Conservation (phyloP, 2,888 invertebrate genomes). For the Nymphalis c-album region DNA sequence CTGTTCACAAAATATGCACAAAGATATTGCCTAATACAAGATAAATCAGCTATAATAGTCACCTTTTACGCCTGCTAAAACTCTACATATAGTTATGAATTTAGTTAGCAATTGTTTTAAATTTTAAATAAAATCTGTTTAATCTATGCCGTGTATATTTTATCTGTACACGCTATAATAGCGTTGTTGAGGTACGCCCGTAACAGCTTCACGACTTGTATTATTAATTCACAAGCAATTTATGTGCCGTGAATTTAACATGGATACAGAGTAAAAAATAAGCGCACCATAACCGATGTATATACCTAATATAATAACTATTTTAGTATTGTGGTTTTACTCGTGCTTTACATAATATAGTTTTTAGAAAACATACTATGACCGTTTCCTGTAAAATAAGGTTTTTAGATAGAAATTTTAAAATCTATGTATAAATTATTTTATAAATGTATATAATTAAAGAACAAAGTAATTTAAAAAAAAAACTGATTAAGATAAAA, state of each 20-base stretch:
- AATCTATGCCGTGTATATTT: constrained; percentile 1
- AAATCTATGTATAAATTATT: neutral
- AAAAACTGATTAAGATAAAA: no score
- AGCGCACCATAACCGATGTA: constrained; percentile 8
- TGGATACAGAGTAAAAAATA: constrained; percentile 10
- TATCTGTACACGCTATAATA: constrained; percentile 28
- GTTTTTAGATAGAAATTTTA: no score
- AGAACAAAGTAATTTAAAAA: no score
- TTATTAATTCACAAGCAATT: constrained; percentile 34
- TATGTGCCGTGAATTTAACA: constrained; percentile 35
- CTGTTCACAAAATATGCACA: no score
- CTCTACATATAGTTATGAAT: neutral
- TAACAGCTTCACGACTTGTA: constrained; percentile 34
- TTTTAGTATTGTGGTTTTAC: neutral
- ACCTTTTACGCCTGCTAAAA: no score
- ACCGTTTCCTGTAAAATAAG: no score
- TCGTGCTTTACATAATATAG: neutral
- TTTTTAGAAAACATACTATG: neutral
- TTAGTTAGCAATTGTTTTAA: neutral
- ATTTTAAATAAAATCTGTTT: neutral
- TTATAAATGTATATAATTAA: neutral
- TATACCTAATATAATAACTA: neutral
- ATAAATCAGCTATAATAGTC: no score
- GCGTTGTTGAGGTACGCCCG: constrained; percentile 26
- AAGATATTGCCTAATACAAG: no score